Evolutionary conservation across 2,113 vertebrate genomes (phyloP), one percentile per base, ranked within the genome.

Genomic region (Aepyceros melampus): DNA sequence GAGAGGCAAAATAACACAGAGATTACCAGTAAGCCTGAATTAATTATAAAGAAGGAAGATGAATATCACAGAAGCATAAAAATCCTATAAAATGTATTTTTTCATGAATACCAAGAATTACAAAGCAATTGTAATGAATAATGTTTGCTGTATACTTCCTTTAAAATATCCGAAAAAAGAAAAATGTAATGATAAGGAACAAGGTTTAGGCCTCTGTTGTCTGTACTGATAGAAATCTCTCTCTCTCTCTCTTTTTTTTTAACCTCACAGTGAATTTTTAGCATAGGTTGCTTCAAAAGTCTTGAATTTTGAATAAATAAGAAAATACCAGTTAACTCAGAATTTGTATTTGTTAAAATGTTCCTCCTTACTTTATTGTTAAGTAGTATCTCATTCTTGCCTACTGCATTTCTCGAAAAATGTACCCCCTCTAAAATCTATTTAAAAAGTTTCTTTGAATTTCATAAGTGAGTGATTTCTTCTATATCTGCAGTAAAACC

Each of bases 371-470:
- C 97, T 98, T 97, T 98, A 97, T 90, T 81, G 31, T n/a, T n/a
- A 64, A 96, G 93, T 40, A 83, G 2, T 40, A 91, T 95, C 82
- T 97, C 36, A n/a, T 10, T 47, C 13, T 95, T 92, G 97, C 85
- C 74, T 76, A 78, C 49, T 90, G 36, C 58, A 91, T 51, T 7
- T 31, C 91, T 96, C 17, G 78, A 97, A 71, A 98, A 98, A 94
- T 43, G 14, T 7, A 97, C 90, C 12, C 4, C 21, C 17, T 13
- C 8, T n/a, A 95, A 93, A 19, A 82, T 92, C 51, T 96, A 91
- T 98, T 98, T 93, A 78, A 87, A 96, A 98, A 97, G 84, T 98
- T 98, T 96, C 97, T 97, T 97, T 98, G 94, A 98, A 98, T 90
- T 96, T 94, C 31, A 0, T 62, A 97, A 98, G 62, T 96, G 17